Evolutionary conservation across 2,113 vertebrate genomes (phyloP).

Genomic region (Urocitellus parryii): DNA sequence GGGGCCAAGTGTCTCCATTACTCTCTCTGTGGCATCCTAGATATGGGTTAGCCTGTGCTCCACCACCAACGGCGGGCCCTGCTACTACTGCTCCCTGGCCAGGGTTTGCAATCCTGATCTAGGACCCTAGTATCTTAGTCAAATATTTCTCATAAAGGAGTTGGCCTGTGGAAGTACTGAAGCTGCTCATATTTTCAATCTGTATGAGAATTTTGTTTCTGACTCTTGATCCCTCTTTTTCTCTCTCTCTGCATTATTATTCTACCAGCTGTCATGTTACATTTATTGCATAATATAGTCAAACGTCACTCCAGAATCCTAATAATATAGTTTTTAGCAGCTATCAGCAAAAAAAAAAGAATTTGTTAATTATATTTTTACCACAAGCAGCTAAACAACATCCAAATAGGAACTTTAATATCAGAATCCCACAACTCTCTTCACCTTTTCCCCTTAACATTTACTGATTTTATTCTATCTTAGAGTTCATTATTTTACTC

Average conservation of each 20-base stretch:
- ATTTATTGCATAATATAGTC: not conserved
- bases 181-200: not conserved
- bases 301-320: not conserved
- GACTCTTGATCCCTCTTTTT: not conserved
- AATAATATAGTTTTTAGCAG: not conserved
- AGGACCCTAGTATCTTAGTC: not conserved
- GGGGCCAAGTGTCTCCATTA: not conserved
- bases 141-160: not conserved
- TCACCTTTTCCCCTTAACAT: not conserved
- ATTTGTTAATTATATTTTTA: not conserved
- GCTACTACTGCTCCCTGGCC: not conserved
- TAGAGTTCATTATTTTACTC: not conserved
- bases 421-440: not conserved
- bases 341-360: not conserved
- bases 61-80: not conserved
- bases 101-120: not conserved
- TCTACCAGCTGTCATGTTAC: not conserved
- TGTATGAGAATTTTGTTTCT: slow-evolving; percentile 1
- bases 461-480: not conserved
- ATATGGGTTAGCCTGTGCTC: not conserved
- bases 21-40: not conserved
- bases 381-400: not conserved
- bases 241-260: not conserved
- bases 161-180: not conserved
- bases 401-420: slow-evolving; percentile 6